Base-by-base conservation (phyloP, 64 coral and sea anemone genomes). In the Hydrozoanthus tunicans region DNA sequence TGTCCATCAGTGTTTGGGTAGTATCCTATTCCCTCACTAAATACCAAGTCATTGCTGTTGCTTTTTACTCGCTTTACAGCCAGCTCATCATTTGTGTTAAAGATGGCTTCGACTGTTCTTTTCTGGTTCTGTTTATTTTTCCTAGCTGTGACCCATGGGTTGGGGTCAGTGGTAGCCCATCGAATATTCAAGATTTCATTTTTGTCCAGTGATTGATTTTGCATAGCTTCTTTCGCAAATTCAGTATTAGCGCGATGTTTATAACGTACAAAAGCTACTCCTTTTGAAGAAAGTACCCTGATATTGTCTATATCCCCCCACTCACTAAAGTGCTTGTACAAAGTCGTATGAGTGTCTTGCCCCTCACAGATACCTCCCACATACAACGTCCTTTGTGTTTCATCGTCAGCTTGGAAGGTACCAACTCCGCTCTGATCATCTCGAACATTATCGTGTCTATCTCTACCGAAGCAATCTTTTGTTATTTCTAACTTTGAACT, bases 401-500 rank as follows among this genome's bases (percentile, higher is more conserved):
- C 89, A 24, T 89, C 82, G 20, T 96, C 92, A 54, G 89, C 90
- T 67, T 61, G 62, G 71, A 96, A 96, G 3, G 92, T 94, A 32
- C 95, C 95, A 8, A 93, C 92, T 51, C 95, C 95, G 77, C 95
- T 96, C 64, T 96, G 95, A 70, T 96, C 95, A 58, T 96, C 95
- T 77, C 95, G 66, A 9, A 96, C 95, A 70, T 82, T 20, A 25
- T 91, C 89, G 52, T 96, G 95, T 52, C 92, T 91, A 58, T 96
- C 95, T 89, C 95, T 56, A 51, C 92, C 92, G 53, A 96, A 96
- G 83, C 95, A 96, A 86, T 96, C 95, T 58, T 78, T 91, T 73
- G 81, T 92, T 20, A 79, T 89, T 12, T 91, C 95, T 13, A 91
- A 91, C 54, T 90, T 94, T 26, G 62, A 57, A 59, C 72, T 70